Conservation (phyloP, 2,797 vertebrate species). For the Labroides dimidiatus region DNA sequence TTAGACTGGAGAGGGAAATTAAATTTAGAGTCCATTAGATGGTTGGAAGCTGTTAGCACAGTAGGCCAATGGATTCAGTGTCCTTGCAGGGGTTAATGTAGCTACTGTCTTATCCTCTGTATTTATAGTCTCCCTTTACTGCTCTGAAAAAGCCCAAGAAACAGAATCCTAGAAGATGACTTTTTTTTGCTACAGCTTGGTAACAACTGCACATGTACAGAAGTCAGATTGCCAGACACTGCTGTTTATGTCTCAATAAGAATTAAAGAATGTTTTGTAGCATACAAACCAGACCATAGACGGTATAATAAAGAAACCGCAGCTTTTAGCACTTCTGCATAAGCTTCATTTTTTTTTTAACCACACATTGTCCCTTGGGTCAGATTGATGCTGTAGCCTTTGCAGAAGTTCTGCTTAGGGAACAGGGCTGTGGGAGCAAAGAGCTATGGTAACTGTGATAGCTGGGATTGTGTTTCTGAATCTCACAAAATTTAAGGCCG, state of each 20-base stretch:
- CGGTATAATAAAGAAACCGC: too few relatives aligned
- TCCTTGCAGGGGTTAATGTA: constrained; percentile 47
- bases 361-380: too few relatives aligned
- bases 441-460: too few relatives aligned
- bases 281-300: too few relatives aligned
- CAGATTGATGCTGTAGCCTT: too few relatives aligned
- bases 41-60: constrained; percentile 60
- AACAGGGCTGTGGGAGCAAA: too few relatives aligned
- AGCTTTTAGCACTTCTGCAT: too few relatives aligned
- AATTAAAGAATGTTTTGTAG: background rate
- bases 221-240: background rate
- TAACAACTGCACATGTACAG: constrained; percentile 1
- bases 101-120: constrained; percentile 1
- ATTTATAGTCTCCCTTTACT: background rate
- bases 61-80: constrained; percentile 57
- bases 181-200: background rate
- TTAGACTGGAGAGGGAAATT: constrained; percentile 57
- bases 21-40: constrained; percentile 76
- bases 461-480: too few relatives aligned
- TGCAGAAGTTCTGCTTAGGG: too few relatives aligned
- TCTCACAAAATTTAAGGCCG: too few relatives aligned
- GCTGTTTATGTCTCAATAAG: background rate
- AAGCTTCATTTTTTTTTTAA: too few relatives aligned
- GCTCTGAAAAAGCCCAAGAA: constrained; percentile 4
- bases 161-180: constrained; percentile 1